Evolutionary conservation across 2,888 invertebrate species (phyloP).

Genomic region (Agapetus fuscipes): DNA sequence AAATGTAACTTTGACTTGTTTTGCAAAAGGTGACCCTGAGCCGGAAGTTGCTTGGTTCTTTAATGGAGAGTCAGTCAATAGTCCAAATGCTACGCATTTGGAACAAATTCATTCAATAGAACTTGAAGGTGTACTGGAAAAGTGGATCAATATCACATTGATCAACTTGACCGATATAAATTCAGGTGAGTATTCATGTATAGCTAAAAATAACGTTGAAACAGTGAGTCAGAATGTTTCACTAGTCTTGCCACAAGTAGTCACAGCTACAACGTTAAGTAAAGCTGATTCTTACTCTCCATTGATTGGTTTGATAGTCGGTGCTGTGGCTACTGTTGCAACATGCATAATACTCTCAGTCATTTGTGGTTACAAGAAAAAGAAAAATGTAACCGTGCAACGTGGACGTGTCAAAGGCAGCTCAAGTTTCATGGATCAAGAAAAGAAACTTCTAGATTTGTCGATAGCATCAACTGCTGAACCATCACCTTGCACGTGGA

Average conservation of each 20-base stretch:
- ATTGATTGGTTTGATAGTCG: constrained; percentile 52
- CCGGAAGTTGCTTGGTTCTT: constrained; percentile 77
- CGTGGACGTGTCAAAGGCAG: constrained; percentile 57
- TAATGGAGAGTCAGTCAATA: constrained; percentile 47
- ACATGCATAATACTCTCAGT: constrained; percentile 47
- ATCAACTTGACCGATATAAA: constrained; percentile 33
- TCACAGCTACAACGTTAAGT: constrained; percentile 59
- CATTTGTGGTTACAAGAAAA: constrained; percentile 36
- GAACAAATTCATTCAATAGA: constrained; percentile 24
- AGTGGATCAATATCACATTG: constrained; percentile 51
- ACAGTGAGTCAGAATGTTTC: constrained; percentile 43
- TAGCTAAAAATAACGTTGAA: constrained; percentile 41
- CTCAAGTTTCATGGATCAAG: constrained; percentile 64
- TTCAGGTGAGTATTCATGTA: constrained; percentile 54
- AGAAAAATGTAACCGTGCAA: constrained; percentile 40
- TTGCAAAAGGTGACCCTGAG: constrained; percentile 73
- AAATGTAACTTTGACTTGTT: constrained; percentile 73
- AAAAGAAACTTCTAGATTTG: constrained; percentile 61
- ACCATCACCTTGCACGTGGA: constrained; percentile 38
- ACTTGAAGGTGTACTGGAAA: constrained; percentile 36
- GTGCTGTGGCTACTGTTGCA: constrained; percentile 50
- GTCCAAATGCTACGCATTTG: constrained; percentile 22
- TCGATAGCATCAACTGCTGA: constrained; percentile 61
- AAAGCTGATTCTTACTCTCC: constrained; percentile 53
- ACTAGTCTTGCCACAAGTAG: constrained; percentile 56